Evolutionary conservation across 2,888 invertebrate species (phyloP).

Genomic region (Ormia ochracea): DNA sequence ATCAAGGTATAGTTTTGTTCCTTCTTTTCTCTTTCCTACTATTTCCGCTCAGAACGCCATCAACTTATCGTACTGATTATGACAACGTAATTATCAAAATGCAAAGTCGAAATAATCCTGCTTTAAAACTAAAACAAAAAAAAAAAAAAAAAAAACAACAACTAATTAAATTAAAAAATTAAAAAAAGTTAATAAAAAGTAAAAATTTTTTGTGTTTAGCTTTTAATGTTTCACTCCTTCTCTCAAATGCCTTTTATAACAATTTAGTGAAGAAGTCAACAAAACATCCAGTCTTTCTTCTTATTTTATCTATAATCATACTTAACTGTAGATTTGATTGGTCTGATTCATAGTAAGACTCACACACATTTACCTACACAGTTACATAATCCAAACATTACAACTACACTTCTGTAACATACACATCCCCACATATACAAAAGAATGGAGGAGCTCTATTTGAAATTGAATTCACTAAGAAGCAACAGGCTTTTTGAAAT

Average conservation of each 20-base stretch:
- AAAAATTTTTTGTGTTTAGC: conserved; percentile 44
- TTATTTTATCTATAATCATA: neutral
- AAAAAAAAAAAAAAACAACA: too few species aligned
- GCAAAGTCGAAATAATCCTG: conserved; percentile 3
- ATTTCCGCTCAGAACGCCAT: neutral
- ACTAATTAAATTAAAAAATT: too few species aligned
- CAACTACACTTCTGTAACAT: neutral
- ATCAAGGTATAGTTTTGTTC: conserved; percentile 64
- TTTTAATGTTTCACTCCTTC: conserved; percentile 35
- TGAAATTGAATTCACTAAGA: neutral
- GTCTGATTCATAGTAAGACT: conserved; percentile 53
- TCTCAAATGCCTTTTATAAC: neutral
- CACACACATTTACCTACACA: conserved; percentile 48
- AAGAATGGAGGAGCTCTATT: conserved; percentile 23
- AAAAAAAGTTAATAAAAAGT: too few species aligned
- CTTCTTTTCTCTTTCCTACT: neutral
- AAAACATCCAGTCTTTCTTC: neutral
- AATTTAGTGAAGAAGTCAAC: neutral
- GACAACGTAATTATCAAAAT: neutral
- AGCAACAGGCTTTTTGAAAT: neutral
- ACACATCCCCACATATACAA: neutral
- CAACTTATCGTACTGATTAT: neutral
- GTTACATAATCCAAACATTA: conserved; percentile 27
- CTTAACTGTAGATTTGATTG: conserved; percentile 45
- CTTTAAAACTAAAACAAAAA: conserved; percentile 22